Conservation (phyloP, 2,888 invertebrate species). For the Mantis religiosa region DNA sequence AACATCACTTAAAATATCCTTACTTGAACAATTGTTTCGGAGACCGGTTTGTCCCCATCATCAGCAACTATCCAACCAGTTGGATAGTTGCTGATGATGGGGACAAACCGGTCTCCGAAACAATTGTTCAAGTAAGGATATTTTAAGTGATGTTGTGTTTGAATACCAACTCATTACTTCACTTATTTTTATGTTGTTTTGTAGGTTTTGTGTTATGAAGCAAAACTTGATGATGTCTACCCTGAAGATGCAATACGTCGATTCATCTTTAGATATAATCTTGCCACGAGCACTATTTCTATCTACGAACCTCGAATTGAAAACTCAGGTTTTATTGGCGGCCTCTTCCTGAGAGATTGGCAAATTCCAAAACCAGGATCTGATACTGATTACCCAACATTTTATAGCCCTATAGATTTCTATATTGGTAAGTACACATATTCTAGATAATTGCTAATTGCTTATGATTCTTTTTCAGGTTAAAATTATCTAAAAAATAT, state of each 20-base stretch:
- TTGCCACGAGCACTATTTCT: constrained; percentile 70
- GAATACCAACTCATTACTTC: too few relatives aligned
- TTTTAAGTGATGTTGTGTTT: too few relatives aligned
- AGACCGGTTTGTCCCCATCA: too few relatives aligned
- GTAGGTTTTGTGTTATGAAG: constrained; percentile 66
- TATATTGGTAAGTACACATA: constrained; percentile 57
- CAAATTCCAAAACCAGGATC: constrained; percentile 65
- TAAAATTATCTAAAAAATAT: too few relatives aligned
- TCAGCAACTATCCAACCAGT: too few relatives aligned
- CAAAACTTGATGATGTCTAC: constrained; percentile 70
- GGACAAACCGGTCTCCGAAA: too few relatives aligned
- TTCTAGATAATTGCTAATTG: background rate
- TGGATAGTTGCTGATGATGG: too few relatives aligned
- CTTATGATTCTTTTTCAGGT: too few relatives aligned
- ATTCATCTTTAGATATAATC: constrained; percentile 71
- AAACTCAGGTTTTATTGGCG: constrained; percentile 74
- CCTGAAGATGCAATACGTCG: constrained; percentile 72
- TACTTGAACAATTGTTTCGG: too few relatives aligned
- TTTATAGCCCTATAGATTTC: constrained; percentile 75
- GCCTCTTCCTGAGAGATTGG: constrained; percentile 67
- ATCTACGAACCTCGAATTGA: constrained; percentile 68
- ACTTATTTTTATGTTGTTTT: constrained; percentile 30
- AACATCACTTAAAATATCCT: too few relatives aligned
- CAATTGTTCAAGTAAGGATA: too few relatives aligned
- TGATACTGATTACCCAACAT: constrained; percentile 65